Base-by-base conservation (phyloP, 1,140 invertebrate genomes). In the Caenorhabditis briggsae region DNA sequence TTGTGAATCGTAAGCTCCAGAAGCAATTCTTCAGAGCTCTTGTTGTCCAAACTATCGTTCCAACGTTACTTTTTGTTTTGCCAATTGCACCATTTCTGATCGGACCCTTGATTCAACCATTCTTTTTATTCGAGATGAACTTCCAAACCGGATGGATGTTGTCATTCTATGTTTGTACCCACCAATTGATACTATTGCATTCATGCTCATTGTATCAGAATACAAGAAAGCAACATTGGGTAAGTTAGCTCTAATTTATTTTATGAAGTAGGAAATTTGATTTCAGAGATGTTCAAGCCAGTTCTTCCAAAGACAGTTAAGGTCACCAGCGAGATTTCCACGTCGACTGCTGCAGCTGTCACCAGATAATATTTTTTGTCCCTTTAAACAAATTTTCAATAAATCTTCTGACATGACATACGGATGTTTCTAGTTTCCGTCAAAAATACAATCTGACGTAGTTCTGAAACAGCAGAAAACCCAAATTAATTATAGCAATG, bases 111-210 rank as follows among this genome's bases (percentile, higher is more conserved):
- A 8, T 70, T 14, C 11, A 16, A 18, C 64, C 64, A 46, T 43
- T 43, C 18, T 18, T 70, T 70, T 33, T 16, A 46, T 16, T 70
- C 16, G 16, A n/a, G 18, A 70, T 70, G 64, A 46, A 70, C n/a
- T 70, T 70, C 18, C 64, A 43, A 70, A 70, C 64, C 18, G 64
- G 64, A 3, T 70, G 64, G 64, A 70, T 70, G 64, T 70, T 70
- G 64, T 70, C 16, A 70, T 70, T 18, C 3, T 70, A n/a, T 18
- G 33, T 70, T 12, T 70, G 12, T 70, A 70, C 18, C 41, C 64
- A 43, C 64, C 64, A 43, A 70, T 70, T 16, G 64, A 70, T 46
- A 70, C 64, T n/a, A 16, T 70, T 8, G 64, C 64, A 43, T 70
- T 70, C 18, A 70, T 70, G 64, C 18, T 70, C 8, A 70, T 70